phyloP scores from a whole-genome alignment of 2,797 vertebrate species.

The Melanotaenia boesemani region DNA sequence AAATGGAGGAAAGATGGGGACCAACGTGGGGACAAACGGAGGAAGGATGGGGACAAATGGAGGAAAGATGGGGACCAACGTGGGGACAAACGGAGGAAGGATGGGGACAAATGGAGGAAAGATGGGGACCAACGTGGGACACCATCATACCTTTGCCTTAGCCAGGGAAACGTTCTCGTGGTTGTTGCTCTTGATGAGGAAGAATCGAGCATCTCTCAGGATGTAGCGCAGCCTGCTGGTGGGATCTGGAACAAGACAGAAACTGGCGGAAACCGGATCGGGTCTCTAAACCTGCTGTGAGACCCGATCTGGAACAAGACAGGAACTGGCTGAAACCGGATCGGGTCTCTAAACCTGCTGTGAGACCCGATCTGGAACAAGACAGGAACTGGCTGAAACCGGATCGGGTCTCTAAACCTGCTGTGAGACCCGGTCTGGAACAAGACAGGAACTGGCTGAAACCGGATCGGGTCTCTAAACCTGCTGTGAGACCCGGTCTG shows the following conservation, averaged over 20 bases:
- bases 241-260: conserved; percentile 82
- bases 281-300: no score
- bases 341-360: no score
- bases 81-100: no score
- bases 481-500: no score
- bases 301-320: no score
- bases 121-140: no score
- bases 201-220: conserved; percentile 95
- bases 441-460: background rate
- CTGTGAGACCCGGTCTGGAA: no score
- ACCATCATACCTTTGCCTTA: conserved; percentile 92
- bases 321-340: background rate
- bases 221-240: conserved; percentile 95
- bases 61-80: no score
- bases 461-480: background rate
- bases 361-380: conserved; percentile 86
- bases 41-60: no score
- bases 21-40: no score
- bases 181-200: conserved; percentile 99
- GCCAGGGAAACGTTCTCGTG: conserved; percentile 98
- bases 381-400: background rate
- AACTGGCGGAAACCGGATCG: background rate
- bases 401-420: background rate
- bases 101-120: background rate
- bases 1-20: no score